Base-by-base conservation (phyloP, 2,888 invertebrate species). In the Drosophila kanekoi region DNA sequence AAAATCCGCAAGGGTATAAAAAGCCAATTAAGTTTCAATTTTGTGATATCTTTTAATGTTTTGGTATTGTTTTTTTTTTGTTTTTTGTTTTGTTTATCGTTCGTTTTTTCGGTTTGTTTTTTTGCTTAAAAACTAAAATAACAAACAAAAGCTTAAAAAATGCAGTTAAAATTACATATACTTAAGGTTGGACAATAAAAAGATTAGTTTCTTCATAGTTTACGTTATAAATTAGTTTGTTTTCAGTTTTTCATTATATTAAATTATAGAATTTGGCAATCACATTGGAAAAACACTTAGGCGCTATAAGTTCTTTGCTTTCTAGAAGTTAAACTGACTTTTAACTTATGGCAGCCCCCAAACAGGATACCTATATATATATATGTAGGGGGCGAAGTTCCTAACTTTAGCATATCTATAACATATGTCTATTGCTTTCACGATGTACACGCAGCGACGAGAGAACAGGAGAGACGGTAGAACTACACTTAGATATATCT, bases 271-370 rank as follows among this genome's bases (percentile, higher is more conserved):
- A 87, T 87, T 85, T 85, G 86, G 85, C 83, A 86, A 85, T 85
- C 85, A 85, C 85, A 85, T 85, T 85, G 88, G 86, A 87, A 87
- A 85, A 85, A 87, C 88, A 87, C 85, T 85, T 85, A 85, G 62
- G 57, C 72, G 52, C 86, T 85, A 85, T 83, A 85, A 85, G 84
- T 85, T 85, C 87, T 85, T 82, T 82, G 86, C 74, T 68, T 79
- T 44, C 57, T 77, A 77, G 38, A 76, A 49, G 33, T 52, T 76
- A 62, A 32, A 61, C 67, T 75, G 63, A 79, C 66, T 79, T 57
- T 61, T 61, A 47, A 48, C 47, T 54, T 76, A 83, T 80, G 84
- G 79, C 84, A 72, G 52, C 48, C 61, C 76, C 38, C 41, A 32
- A 23, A 14, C 54, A 43, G 49, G 52, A 58, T 63, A 35, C 28